phyloP scores from a whole-genome alignment of 2,113 vertebrate genomes.

The Chaenocephalus aceratus region DNA sequence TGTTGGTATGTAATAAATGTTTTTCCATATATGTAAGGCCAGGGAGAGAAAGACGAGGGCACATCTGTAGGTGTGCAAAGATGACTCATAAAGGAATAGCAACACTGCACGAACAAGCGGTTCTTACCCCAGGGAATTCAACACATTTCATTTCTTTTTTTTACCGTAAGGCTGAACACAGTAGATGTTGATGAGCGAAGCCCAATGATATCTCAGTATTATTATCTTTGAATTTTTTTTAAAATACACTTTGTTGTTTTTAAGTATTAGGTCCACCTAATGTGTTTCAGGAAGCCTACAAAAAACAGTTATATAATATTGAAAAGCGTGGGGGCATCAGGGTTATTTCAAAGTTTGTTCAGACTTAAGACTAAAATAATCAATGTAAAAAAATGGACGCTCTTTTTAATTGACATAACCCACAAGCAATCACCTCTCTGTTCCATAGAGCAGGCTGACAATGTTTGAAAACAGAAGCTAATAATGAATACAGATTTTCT shows the following conservation, averaged over 20 bases:
- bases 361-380: background rate
- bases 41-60: slow-evolving; percentile 1
- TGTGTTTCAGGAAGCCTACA: too few species aligned
- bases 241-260: background rate
- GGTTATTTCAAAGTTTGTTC: background rate
- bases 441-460: background rate
- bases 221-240: background rate
- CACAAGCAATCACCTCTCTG: background rate
- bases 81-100: slow-evolving; percentile 39
- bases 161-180: background rate
- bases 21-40: slow-evolving; percentile 4
- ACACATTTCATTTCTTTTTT: background rate
- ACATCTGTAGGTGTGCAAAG: slow-evolving; percentile 51
- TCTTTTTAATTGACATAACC: background rate
- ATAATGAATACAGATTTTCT: background rate
- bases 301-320: too few species aligned
- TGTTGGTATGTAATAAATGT: background rate
- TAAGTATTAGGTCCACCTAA: background rate
- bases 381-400: too few species aligned
- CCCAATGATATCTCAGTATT: background rate
- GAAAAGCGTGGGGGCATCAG: background rate
- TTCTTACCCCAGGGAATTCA: slow-evolving; percentile 11
- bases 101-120: slow-evolving; percentile 11
- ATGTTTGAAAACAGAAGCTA: background rate
- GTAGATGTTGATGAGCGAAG: background rate